Conservation (phyloP, 1,140 invertebrate species). For the Drosophila busckii region DNA sequence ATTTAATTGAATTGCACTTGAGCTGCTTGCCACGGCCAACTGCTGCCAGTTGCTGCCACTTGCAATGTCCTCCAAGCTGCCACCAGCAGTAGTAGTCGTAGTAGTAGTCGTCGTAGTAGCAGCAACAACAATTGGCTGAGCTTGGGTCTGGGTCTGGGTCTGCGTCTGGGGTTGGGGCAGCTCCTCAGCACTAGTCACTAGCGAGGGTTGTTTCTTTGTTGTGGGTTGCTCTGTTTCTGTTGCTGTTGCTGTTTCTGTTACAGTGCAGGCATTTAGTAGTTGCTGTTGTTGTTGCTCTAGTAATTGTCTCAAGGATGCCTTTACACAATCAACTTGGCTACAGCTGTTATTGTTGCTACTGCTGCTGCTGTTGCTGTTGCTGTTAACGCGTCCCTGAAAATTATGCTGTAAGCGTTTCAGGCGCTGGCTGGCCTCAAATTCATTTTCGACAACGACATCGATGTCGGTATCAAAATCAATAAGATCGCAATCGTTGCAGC, state of each 20-base stretch:
- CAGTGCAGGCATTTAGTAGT: too few species aligned
- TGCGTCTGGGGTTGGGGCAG: background rate
- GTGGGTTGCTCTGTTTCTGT: too few species aligned
- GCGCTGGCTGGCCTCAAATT: slow-evolving; percentile 72
- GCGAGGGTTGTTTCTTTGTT: too few species aligned
- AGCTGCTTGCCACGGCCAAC: slow-evolving; percentile 14
- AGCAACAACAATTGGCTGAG: too few species aligned
- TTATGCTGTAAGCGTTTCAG: slow-evolving; percentile 68
- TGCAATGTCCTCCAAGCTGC: too few species aligned
- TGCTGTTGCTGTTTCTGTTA: too few species aligned
- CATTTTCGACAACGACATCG: slow-evolving; percentile 48
- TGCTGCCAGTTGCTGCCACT: slow-evolving; percentile 8
- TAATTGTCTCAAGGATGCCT: slow-evolving; percentile 57
- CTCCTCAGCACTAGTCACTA: background rate
- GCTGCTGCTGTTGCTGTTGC: slow-evolving; percentile 16
- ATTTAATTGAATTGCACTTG: slow-evolving; percentile 68
- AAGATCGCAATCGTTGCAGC: slow-evolving; percentile 55
- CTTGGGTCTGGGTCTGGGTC: background rate
- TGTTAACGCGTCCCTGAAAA: slow-evolving; percentile 74
- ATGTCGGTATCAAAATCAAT: slow-evolving; percentile 64
- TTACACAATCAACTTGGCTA: slow-evolving; percentile 62
- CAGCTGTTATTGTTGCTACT: slow-evolving; percentile 26
- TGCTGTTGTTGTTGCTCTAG: background rate
- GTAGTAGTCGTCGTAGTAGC: too few species aligned
- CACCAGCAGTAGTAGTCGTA: too few species aligned